Evolutionary conservation across 2,113 vertebrate species (phyloP).

Genomic region (Leptobrachium leishanense): DNA sequence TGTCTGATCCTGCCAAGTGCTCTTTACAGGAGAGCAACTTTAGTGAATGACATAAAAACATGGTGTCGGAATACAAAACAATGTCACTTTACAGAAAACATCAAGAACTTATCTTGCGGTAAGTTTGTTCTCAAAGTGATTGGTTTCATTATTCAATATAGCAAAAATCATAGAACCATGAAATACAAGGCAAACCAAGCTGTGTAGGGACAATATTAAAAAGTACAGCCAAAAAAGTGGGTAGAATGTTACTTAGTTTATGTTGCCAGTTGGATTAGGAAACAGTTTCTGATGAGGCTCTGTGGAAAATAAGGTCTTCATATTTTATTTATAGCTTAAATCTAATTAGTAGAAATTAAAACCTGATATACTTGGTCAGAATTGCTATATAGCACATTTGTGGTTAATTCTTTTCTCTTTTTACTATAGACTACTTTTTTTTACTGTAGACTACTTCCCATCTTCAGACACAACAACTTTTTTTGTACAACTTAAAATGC

Average conservation of each 20-base stretch:
- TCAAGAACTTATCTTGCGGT: neutral
- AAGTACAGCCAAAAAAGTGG: neutral
- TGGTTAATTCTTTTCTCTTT: neutral
- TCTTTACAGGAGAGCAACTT: constrained; percentile 11
- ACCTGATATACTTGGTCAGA: neutral
- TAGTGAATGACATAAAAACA: constrained; percentile 14
- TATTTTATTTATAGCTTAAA: neutral
- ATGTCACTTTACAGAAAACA: neutral
- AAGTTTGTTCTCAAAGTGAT: constrained; percentile 13
- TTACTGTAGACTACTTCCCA: neutral
- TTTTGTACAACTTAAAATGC: neutral
- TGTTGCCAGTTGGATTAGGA: constrained; percentile 13
- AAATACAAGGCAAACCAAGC: constrained; percentile 7
- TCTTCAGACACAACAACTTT: constrained; percentile 14
- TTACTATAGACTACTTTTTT: neutral
- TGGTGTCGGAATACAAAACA: constrained; percentile 30
- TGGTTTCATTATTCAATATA: constrained; percentile 9
- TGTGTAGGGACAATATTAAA: neutral
- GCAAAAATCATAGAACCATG: constrained; percentile 8
- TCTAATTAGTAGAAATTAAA: neutral
- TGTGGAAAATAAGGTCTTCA: neutral
- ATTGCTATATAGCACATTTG: neutral
- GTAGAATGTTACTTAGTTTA: neutral
- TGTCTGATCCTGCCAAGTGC: constrained; percentile 7
- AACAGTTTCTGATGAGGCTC: neutral